Percentiles rank a stretch among this genome's conserved stretches.
These are phyloP conservation scores for Sakesphorus luctuosus DNA, from an alignment of 2,113 vertebrate genomes.

Conservation along the genomic window DNA sequence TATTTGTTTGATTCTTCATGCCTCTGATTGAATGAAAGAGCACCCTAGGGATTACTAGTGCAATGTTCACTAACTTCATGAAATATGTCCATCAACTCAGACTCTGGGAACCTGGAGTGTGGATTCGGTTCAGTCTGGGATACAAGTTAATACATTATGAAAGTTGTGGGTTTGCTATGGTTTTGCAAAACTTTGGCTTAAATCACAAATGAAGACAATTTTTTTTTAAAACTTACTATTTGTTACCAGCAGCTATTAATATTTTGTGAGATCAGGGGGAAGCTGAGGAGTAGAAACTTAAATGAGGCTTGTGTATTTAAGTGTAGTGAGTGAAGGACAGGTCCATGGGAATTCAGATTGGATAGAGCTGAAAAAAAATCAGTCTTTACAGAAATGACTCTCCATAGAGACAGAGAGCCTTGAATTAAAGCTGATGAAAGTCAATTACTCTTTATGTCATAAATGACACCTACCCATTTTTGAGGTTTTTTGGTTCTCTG, in stretches of 20 bases:
- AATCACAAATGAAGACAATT: neutral
- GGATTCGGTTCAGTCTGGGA: neutral
- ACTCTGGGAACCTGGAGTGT: neutral
- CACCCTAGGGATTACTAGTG: neutral
- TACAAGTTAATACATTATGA: neutral
- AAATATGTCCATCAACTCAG: neutral
- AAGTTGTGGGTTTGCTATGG: fast-evolving
- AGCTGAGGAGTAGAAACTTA: neutral
- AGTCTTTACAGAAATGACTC: neutral
- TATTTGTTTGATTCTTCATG: neutral
- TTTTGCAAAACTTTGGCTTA: neutral
- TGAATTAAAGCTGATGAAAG: neutral
- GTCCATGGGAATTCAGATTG: neutral
- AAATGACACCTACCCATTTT: neutral
- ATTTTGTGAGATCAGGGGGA: neutral
- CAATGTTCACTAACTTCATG: neutral
- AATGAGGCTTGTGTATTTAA: neutral
- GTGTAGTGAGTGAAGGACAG: neutral
- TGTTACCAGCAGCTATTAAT: neutral
- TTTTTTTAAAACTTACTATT: neutral
- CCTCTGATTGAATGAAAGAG: neutral
- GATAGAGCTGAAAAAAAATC: neutral
- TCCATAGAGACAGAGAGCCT: neutral
- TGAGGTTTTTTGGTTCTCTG: neutral
- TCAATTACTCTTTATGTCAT: neutral